Base-by-base conservation (phyloP, 2,888 invertebrate genomes). In the Tinea trinotella region DNA sequence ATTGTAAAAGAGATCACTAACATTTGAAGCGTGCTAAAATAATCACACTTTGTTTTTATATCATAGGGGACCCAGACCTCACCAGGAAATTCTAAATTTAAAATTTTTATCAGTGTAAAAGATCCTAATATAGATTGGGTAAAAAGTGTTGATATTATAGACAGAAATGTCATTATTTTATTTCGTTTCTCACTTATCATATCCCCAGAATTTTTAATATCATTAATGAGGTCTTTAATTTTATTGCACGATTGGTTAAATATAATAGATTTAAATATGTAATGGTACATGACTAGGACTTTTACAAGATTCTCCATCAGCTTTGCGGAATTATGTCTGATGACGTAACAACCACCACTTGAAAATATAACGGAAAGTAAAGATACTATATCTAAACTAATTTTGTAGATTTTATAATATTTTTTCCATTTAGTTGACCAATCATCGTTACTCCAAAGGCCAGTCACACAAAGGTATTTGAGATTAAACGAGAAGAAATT, bases 51-150 rank as follows among this genome's bases (percentile, higher is more conserved):
- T 73, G n/a, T 63, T 30, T 61, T 58, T 0, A 70, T 68, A 46
- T 82, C 70, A 44, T 82, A 82, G 0, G 83, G 83, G 64, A 82
- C 61, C 82, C 81, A 83, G 0, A 74, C 68, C 54, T 77, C 78
- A 0, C 80, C 53, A 0, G 67, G 58, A 70, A 81, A 64, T 53
- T 76, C 74, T 10, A 70, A 69, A 56, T 74, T 68, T 3, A 64
- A 60, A 5, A 69, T 56, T 15, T 73, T 66, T 9, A 73, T 30
- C 0, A 63, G 54, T 55, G 66, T 63, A 24, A 82, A 77, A 0
- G 65, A 58, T 0, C 62, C 56, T 0, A 71, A 58, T 0, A 71
- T 55, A 0, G 58, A 56, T 0, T 68, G 59, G 7, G 66, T 61
- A 9, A 70, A 50, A 1, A 58, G 30, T 10, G 70, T 67, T 15